Evolutionary conservation across 2,888 invertebrate species (phyloP).

Genomic region (Nematopogon swammerdamellus): DNA sequence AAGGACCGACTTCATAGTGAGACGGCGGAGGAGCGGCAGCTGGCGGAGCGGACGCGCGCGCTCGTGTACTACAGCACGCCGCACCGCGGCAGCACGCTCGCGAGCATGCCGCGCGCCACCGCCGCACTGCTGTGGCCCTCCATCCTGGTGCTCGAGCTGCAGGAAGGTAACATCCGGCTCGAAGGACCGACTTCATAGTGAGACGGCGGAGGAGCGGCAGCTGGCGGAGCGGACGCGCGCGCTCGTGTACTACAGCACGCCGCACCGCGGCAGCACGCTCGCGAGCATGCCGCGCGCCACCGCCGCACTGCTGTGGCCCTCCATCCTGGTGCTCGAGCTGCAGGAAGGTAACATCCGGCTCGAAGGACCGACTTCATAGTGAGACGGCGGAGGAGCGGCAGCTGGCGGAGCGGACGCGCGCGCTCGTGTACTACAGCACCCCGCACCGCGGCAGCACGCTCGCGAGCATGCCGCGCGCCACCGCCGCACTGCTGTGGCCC

Average conservation of each 20-base stretch:
- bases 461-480: conserved; percentile 70
- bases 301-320: conserved; percentile 79
- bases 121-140: conserved; percentile 83
- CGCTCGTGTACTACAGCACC: conserved; percentile 84
- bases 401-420: conserved; percentile 71
- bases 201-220: no score
- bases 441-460: conserved; percentile 85
- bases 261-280: conserved; percentile 81
- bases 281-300: conserved; percentile 73
- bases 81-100: conserved; percentile 80
- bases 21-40: no score
- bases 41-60: conserved; percentile 69
- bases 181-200: no score
- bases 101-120: conserved; percentile 69
- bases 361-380: no score
- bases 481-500: conserved; percentile 78
- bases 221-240: conserved; percentile 69
- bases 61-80: conserved; percentile 90
- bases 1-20: no score
- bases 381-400: conserved; percentile 40
- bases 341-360: no score
- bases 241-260: conserved; percentile 86
- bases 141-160: conserved; percentile 78
- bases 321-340: conserved; percentile 81
- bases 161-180: no score